A percentile compares a stretch with the other conserved stretches of the same genome.
phyloP scores from a whole-genome alignment of 2,888 invertebrate genomes.

The Agrotis exclamationis region DNA sequence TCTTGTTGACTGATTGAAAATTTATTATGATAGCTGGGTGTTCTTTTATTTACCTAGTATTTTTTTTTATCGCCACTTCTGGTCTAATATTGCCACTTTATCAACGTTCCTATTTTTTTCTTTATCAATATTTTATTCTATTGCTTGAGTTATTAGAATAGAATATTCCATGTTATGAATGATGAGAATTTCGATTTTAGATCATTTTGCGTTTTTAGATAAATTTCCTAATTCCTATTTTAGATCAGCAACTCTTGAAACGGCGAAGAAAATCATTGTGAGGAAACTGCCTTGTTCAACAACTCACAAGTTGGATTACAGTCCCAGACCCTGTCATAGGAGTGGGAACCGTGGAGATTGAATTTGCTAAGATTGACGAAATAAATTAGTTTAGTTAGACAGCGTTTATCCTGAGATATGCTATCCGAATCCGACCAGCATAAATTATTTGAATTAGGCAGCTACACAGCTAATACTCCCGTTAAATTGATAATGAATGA shows the following conservation, averaged over 20 bases:
- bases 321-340: too few relatives aligned
- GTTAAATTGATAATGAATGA: not conserved
- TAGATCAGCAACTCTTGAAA: not conserved
- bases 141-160: too few relatives aligned
- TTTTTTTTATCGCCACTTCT: not conserved
- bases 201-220: too few relatives aligned
- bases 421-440: not conserved
- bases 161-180: too few relatives aligned
- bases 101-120: too few relatives aligned
- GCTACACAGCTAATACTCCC: fast-evolving
- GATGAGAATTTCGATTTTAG: too few relatives aligned
- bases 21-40: too few relatives aligned
- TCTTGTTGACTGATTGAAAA: not conserved
- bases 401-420: not conserved
- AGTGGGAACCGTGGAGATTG: not conserved
- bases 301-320: not conserved
- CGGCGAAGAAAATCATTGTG: not conserved
- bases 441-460: not conserved
- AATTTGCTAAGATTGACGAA: not conserved
- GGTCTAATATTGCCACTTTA: too few relatives aligned
- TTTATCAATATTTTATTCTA: too few relatives aligned
- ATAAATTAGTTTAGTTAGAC: too few relatives aligned
- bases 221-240: too few relatives aligned
- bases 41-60: not conserved
- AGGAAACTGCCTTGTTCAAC: not conserved